A percentile compares a stretch with the other conserved stretches of the same genome.
These are phyloP conservation scores for Antrozous pallidus DNA, from an alignment of 2,797 vertebrate genomes.

Conservation along the genomic window DNA sequence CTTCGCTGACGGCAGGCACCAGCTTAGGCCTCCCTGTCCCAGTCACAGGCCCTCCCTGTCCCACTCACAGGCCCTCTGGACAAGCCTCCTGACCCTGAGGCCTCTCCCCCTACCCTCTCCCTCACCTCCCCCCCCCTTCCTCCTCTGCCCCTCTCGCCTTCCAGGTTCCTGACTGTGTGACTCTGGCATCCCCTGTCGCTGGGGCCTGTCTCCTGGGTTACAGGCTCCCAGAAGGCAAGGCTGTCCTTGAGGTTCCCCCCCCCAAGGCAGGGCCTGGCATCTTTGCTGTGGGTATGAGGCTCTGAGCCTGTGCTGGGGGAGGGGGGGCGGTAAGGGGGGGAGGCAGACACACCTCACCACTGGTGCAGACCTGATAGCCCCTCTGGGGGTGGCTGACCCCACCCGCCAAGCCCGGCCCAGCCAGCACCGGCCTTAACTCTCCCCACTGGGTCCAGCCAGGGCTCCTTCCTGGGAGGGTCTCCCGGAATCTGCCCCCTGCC, in stretches of 20 bases:
- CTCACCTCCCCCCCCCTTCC: too few species aligned
- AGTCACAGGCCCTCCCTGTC: background rate
- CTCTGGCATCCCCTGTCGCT: background rate
- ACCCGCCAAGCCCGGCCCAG: background rate
- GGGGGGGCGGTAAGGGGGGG: too few species aligned
- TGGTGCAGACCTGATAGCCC: accelerated
- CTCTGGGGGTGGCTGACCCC: background rate
- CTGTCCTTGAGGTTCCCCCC: background rate
- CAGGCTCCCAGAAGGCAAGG: background rate
- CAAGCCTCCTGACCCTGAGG: accelerated
- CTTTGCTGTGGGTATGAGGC: background rate
- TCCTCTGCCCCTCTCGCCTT: too few species aligned
- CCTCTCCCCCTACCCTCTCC: accelerated
- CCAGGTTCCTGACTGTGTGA: background rate
- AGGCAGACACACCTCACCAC: too few species aligned
- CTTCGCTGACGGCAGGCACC: background rate
- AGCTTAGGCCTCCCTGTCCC: background rate
- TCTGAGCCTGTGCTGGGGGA: accelerated
- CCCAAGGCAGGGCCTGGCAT: background rate
- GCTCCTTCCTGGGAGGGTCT: background rate
- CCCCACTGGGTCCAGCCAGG: too few species aligned
- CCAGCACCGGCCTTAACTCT: background rate
- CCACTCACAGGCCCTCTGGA: too few species aligned
- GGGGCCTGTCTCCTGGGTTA: background rate
- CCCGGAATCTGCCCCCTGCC: background rate